These are phyloP conservation scores for cattle (Bos taurus) DNA, from an alignment of 2,113 vertebrate genomes.

Conservation along the genomic window DNA sequence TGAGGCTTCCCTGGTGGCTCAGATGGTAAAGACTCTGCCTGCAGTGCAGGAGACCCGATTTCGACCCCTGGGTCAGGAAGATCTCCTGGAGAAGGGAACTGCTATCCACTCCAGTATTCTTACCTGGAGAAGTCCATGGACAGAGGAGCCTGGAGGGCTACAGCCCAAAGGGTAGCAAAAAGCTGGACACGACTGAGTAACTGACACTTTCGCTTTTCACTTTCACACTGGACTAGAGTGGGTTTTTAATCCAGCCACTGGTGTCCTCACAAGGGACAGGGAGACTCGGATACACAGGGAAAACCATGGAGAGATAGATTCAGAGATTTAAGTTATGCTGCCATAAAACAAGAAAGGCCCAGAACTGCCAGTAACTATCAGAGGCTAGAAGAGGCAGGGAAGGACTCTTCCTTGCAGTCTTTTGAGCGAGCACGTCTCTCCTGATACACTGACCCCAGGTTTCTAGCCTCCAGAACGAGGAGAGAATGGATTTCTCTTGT, in stretches of 20 bases:
- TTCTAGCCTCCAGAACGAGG: background rate
- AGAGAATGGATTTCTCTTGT: background rate
- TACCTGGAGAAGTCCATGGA: background rate
- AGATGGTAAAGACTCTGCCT: background rate
- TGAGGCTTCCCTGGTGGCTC: background rate
- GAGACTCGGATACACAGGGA: background rate
- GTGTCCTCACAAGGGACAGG: background rate
- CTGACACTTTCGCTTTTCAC: background rate
- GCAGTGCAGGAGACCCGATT: rapidly evolving
- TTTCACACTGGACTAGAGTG: background rate
- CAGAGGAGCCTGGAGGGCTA: background rate
- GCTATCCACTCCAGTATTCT: background rate
- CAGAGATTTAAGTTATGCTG: background rate
- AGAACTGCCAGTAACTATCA: background rate
- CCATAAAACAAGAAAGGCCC: background rate
- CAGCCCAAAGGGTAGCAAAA: background rate
- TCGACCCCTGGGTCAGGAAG: background rate
- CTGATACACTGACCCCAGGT: background rate
- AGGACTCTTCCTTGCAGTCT: background rate
- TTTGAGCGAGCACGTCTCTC: background rate
- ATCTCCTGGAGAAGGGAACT: background rate
- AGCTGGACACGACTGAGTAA: background rate
- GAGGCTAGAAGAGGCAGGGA: background rate
- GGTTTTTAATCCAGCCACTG: background rate
- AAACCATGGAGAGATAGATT: background rate